These are phyloP conservation scores for Amitus sp. DNA, from an alignment of 2,888 invertebrate species.

Conservation along the genomic window DNA sequence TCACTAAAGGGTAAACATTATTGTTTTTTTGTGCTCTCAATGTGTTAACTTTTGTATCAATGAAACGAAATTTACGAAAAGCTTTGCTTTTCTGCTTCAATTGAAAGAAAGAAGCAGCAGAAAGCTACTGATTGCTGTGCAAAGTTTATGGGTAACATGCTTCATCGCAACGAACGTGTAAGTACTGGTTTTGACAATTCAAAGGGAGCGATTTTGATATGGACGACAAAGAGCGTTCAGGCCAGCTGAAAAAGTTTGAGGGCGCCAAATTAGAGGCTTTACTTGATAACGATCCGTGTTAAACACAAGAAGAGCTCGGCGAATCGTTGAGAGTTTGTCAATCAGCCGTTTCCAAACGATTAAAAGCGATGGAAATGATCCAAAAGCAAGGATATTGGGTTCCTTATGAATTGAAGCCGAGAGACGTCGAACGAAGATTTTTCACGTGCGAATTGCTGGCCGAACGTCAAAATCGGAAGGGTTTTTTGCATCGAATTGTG, in stretches of 20 bases:
- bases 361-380: slow-evolving; percentile 39
- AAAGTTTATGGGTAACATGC: neutral
- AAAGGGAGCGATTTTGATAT: neutral
- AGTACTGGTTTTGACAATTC: slow-evolving; percentile 20
- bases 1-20: neutral
- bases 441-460: slow-evolving; percentile 23
- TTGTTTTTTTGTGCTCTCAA: neutral
- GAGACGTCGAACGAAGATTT: slow-evolving; percentile 25
- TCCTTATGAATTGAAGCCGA: slow-evolving; percentile 25
- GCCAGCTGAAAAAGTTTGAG: slow-evolving; percentile 25
- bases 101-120: slow-evolving; percentile 22
- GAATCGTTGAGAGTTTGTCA: slow-evolving; percentile 34
- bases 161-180: slow-evolving; percentile 14
- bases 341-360: slow-evolving; percentile 30
- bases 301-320: slow-evolving; percentile 37
- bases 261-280: slow-evolving; percentile 35
- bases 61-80: slow-evolving; percentile 3
- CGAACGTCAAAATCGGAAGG: slow-evolving; percentile 26
- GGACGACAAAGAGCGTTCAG: neutral
- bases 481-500: slow-evolving; percentile 28
- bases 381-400: slow-evolving; percentile 28
- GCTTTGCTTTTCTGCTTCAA: slow-evolving; percentile 14
- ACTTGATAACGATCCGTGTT: slow-evolving; percentile 35
- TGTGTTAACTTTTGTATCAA: neutral
- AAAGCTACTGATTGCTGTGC: slow-evolving; percentile 21